Evolutionary conservation across 2,113 vertebrate species (phyloP), one percentile per base, ranked within the genome.

Genomic region (Microcebus tavaratra): DNA sequence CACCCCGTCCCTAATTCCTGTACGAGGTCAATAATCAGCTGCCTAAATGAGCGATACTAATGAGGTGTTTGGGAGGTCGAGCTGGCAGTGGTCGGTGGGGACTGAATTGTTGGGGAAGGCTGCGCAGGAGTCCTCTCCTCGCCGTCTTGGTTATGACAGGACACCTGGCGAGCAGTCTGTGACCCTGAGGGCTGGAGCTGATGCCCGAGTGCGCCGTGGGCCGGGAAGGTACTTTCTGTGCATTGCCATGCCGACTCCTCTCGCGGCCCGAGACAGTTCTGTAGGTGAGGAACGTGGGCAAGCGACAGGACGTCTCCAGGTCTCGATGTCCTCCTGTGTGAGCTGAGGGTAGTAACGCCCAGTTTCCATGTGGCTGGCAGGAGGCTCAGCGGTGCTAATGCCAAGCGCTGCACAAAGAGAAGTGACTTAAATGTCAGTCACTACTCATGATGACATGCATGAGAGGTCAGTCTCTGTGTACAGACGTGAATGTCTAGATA

Each of bases 171-270:
- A 23, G 23, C 42, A 34, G 36, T 34, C 34, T 23, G 53, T 82
- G 65, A 42, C 9, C 61, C 5, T 9, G 5, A 59, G 3, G 48
- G 42, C 48, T 3, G 0, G 42, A 81, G 12, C 55, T 21, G 21
- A 63, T n/a, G 20, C 29, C 29, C 6, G 0, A 0, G 2, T 0
- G 2, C 39, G 27, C 73, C 0, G 0, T 20, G 67, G 73, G 15
- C 25, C 15, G 2, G 31, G 55, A 57, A 59, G 20, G 57, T 39
- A 3, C 29, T 39, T 14, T 23, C 3, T 2, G 0, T 4, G 9
- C 23, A 15, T 27, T 8, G 39, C 18, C 25, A 63, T 12, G 25
- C 61, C 29, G 27, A 29, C 25, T 13, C 59, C 5, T 29, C 17
- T 55, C 36, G 2, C 6, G 8, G 53, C 76, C 79, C 59, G 25